phyloP scores from a whole-genome alignment of 64 coral and sea anemone genomes.

The Anthopleura sola region DNA sequence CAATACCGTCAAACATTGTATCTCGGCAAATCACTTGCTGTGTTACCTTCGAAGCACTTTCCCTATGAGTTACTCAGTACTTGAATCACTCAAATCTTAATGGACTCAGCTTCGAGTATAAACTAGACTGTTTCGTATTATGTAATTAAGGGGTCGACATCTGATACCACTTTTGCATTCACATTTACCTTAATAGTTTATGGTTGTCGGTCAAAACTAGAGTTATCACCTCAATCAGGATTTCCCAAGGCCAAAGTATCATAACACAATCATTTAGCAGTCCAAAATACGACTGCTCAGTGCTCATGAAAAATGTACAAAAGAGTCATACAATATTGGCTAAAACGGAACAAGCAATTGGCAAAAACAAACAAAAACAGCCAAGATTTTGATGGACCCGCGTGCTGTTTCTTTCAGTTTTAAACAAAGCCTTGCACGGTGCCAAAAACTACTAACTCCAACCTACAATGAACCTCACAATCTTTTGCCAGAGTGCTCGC shows the following conservation, averaged over 20 bases:
- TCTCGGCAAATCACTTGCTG: neutral
- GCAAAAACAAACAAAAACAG: conserved; percentile 11
- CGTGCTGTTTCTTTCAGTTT: conserved; percentile 1
- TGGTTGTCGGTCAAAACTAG: neutral
- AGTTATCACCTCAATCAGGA: neutral
- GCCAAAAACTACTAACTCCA: neutral
- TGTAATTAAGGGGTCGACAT: neutral
- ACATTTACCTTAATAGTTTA: neutral
- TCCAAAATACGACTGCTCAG: neutral
- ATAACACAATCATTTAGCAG: neutral
- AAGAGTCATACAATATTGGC: neutral
- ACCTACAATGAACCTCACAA: neutral
- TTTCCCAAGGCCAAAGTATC: neutral
- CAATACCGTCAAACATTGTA: neutral
- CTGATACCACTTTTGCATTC: neutral
- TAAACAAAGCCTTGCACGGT: neutral
- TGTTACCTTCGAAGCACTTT: neutral
- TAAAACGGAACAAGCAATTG: conserved; percentile 17
- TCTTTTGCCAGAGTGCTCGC: neutral
- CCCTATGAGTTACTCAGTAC: neutral
- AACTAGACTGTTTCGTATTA: neutral
- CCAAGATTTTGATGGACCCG: neutral
- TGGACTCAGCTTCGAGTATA: neutral
- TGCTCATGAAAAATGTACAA: neutral
- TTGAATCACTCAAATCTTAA: neutral